phyloP scores from a whole-genome alignment of 2,797 vertebrate species.

The Uromys caudimaculatus region DNA sequence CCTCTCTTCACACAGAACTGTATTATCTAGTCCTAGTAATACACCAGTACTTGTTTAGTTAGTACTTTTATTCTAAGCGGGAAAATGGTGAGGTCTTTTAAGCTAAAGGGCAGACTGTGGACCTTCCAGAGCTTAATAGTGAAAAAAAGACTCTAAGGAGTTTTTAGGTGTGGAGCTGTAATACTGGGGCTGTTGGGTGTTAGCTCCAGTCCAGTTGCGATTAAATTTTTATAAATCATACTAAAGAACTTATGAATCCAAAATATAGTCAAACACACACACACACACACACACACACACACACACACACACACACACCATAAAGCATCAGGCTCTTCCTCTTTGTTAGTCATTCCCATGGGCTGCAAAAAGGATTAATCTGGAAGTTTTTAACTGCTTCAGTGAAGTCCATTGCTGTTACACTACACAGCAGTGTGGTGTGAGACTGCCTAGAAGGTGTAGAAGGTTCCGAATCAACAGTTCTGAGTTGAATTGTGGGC shows the following conservation, averaged over 20 bases:
- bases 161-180: not conserved
- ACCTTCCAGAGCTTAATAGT: not conserved
- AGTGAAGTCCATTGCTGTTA: not conserved
- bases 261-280: not conserved
- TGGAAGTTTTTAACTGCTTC: not conserved
- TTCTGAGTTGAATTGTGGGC: not conserved
- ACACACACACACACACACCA: not conserved
- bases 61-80: not conserved
- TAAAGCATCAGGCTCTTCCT: not conserved
- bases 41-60: not conserved
- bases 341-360: not conserved
- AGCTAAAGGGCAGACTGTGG: not conserved
- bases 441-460: not conserved
- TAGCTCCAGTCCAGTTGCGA: not conserved
- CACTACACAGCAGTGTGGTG: not conserved
- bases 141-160: not conserved
- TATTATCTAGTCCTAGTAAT: not conserved
- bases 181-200: not conserved
- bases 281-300: not conserved
- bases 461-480: not conserved
- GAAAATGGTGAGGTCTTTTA: not conserved
- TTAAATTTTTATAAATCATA: not conserved
- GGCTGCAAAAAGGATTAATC: not conserved
- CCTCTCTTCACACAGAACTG: conserved; percentile 6
- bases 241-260: not conserved